A percentile compares a stretch with the other conserved stretches of the same genome.
Evolutionary conservation across 2,797 vertebrate species (phyloP).

Genomic region (Parambassis ranga): DNA sequence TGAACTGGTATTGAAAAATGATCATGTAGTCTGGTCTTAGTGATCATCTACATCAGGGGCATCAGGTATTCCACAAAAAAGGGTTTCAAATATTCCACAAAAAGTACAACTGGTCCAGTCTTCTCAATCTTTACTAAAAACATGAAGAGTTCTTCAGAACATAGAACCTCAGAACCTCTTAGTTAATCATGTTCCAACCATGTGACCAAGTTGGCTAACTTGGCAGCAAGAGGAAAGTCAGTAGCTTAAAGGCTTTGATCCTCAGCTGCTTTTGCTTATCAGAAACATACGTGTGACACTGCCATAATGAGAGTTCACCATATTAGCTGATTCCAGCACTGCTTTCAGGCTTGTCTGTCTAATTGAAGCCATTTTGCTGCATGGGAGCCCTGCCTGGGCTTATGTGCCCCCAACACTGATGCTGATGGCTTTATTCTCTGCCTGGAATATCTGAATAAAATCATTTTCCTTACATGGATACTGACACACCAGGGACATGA

Average conservation of each 20-base stretch:
- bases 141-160: too few relatives aligned
- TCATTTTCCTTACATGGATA: neutral
- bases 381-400: slow-evolving; percentile 2
- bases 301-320: slow-evolving; percentile 84
- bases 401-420: neutral
- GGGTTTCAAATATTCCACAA: too few relatives aligned
- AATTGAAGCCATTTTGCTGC: slow-evolving; percentile 15
- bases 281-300: slow-evolving; percentile 85
- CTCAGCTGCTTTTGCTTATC: slow-evolving; percentile 83
- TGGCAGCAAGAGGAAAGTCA: slow-evolving; percentile 70
- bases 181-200: too few relatives aligned
- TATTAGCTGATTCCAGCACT: slow-evolving; percentile 79
- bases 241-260: slow-evolving; percentile 84
- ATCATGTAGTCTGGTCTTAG: too few relatives aligned
- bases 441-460: neutral
- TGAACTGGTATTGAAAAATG: too few relatives aligned
- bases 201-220: too few relatives aligned
- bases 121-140: too few relatives aligned
- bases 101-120: too few relatives aligned
- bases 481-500: neutral
- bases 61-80: too few relatives aligned
- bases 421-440: neutral
- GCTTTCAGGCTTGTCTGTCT: slow-evolving; percentile 47
- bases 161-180: too few relatives aligned
- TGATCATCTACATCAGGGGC: too few relatives aligned